Evolutionary conservation across 2,797 vertebrate species (phyloP), one percentile per base, ranked within the genome.

Genomic region (Esox masquinongy): DNA sequence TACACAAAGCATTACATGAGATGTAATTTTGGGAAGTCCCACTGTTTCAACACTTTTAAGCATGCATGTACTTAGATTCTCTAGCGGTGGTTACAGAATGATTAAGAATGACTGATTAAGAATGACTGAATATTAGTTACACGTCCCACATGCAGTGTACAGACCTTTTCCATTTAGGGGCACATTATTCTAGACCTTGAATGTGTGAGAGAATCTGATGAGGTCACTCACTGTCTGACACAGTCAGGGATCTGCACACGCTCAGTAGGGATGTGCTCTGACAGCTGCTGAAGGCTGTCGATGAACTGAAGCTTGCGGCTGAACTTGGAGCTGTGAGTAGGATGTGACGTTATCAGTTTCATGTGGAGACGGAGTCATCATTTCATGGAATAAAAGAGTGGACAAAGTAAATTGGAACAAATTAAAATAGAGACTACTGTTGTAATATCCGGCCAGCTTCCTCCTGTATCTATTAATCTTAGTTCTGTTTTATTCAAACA

Each of bases 251-350:
- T 87, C 82, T 92, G 94, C 34, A 93, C 86, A 0, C 91, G 92
- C 53, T 95, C 92, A 67, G 93, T 82, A 0, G 95, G 92, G 70
- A 96, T 15, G n/a, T 92, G 63, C 3, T 61, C 79, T 0, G 90
- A 86, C 7, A 97, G 90, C 0, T 94, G 88, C 67, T 66, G 73
- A 0, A 96, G 92, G 68, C 88, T 94, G 72, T 86, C 66, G 3
- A 95, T 76, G 0, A 96, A 96, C 79, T 86, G 89, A 1, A 96
- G 86, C 85, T 96, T 96, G 68, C 92, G 84, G 75, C 93, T 94
- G 87, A 96, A 96, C 80, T 96, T 96, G n/a, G 95, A 91, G 76
- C 94, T 94, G 90, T 26, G 47, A 74, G 12, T 77, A 61, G 0
- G 70, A 80, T 9, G 26, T 26, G n/a, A 24, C 24, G 56, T 24